These are phyloP conservation scores for Saguinus imperator DNA, from an alignment of 2,113 vertebrate genomes.

Conservation along the genomic window DNA sequence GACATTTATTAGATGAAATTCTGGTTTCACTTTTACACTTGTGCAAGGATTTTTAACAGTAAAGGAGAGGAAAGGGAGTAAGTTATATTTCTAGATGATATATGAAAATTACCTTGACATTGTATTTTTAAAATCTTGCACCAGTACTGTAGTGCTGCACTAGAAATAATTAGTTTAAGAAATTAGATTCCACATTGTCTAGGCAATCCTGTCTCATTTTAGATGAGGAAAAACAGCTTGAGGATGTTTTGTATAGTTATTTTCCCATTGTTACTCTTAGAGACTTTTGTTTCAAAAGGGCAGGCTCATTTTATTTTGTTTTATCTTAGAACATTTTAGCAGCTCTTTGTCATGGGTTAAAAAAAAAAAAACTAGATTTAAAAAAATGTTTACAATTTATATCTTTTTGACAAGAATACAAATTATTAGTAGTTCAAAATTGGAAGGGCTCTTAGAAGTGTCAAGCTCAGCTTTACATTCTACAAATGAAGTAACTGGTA, in stretches of 20 bases:
- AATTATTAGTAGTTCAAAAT: conserved; percentile 4
- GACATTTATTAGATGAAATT: conserved; percentile 77
- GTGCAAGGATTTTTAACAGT: conserved; percentile 54
- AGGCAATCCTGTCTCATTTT: background rate
- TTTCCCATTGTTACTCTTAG: conserved; percentile 51
- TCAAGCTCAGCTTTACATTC: background rate
- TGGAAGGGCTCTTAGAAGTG: background rate
- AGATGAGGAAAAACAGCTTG: background rate
- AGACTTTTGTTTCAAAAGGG: conserved; percentile 47
- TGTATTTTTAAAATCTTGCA: conserved; percentile 20
- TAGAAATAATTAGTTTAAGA: conserved; percentile 38
- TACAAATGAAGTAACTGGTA: background rate
- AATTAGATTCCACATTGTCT: background rate
- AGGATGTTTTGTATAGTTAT: conserved; percentile 2
- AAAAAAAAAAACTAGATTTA: conserved; percentile 46
- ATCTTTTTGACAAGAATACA: conserved; percentile 12
- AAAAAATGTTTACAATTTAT: conserved; percentile 23
- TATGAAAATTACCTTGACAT: conserved; percentile 34
- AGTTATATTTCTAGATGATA: conserved; percentile 33
- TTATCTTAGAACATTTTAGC: conserved; percentile 57
- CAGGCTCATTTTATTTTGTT: conserved; percentile 16
- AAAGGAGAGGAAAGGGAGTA: conserved; percentile 30
- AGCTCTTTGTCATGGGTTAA: conserved; percentile 41
- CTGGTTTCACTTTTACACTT: conserved; percentile 61
- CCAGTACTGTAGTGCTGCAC: background rate